A percentile compares a stretch with the other conserved stretches of the same genome.
Conservation (phyloP, 2,113 vertebrate species). For the Sebastes fasciatus region DNA sequence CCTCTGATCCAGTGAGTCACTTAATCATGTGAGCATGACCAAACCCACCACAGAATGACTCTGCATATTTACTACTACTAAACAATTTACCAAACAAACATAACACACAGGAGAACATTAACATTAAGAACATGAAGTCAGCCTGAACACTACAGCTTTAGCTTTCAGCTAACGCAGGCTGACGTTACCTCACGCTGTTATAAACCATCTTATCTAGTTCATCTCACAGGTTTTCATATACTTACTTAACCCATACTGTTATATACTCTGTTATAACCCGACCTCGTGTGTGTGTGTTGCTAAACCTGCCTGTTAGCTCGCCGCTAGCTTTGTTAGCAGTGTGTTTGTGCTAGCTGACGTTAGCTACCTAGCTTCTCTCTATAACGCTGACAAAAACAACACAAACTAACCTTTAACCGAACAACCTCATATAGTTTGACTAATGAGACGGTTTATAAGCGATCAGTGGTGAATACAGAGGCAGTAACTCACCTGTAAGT, state of each 20-base stretch:
- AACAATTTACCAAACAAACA: slow-evolving; percentile 8
- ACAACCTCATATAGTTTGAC: neutral
- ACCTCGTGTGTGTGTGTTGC: too few species aligned
- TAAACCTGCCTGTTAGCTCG: neutral
- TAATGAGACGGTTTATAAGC: accelerated
- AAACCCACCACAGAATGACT: slow-evolving; percentile 17
- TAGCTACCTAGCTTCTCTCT: slow-evolving; percentile 39
- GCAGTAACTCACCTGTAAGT: slow-evolving; percentile 49
- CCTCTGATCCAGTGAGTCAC: slow-evolving; percentile 60
- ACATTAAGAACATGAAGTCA: neutral
- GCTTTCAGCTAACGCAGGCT: neutral
- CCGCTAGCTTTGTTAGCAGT: slow-evolving; percentile 47
- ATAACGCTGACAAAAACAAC: neutral
- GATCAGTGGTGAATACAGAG: accelerated
- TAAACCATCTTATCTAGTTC: neutral
- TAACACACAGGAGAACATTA: neutral
- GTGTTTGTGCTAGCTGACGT: slow-evolving; percentile 31
- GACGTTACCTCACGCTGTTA: neutral
- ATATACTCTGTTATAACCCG: accelerated
- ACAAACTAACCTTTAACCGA: neutral
- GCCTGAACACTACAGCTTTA: neutral
- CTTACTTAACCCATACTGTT: neutral
- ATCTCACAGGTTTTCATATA: neutral
- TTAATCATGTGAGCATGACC: slow-evolving; percentile 71
- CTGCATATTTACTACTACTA: slow-evolving; percentile 13